A percentile compares a stretch with the other conserved stretches of the same genome.
Conservation (phyloP, 2,113 vertebrate species). For the Ivindomyrus marchei region DNA sequence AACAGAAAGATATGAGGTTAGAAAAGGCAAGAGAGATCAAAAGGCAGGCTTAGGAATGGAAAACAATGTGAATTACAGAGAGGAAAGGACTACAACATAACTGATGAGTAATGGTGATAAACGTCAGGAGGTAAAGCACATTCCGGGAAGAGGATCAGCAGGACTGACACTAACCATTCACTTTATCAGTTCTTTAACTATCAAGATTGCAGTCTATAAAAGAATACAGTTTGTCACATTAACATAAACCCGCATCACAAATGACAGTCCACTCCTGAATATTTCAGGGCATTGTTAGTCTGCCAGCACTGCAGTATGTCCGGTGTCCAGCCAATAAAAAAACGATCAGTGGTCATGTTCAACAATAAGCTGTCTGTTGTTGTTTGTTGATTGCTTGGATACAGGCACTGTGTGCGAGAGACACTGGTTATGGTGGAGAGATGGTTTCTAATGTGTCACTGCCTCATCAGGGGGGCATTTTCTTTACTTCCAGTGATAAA, state of each 20-base stretch:
- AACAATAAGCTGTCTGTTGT: background rate
- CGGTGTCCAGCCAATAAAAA: background rate
- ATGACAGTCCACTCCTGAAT: background rate
- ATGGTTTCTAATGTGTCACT: background rate
- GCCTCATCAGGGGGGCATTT: background rate
- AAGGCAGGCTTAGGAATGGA: background rate
- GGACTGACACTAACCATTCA: background rate
- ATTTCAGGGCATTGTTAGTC: background rate
- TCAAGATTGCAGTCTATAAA: background rate
- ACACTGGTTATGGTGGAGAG: background rate
- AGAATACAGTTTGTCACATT: background rate
- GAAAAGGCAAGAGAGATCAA: background rate
- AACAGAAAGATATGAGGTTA: background rate
- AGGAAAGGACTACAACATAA: background rate
- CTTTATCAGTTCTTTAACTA: background rate
- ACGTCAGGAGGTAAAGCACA: background rate
- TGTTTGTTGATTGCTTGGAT: slow-evolving; percentile 10
- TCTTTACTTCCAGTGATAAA: background rate
- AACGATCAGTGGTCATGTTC: background rate
- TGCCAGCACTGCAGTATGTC: background rate
- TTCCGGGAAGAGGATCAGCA: background rate
- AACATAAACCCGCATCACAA: background rate
- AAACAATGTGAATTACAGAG: background rate
- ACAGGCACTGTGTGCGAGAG: background rate
- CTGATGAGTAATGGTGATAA: background rate